Conservation (phyloP, 2,113 vertebrate genomes). For the Sciurus niger region DNA sequence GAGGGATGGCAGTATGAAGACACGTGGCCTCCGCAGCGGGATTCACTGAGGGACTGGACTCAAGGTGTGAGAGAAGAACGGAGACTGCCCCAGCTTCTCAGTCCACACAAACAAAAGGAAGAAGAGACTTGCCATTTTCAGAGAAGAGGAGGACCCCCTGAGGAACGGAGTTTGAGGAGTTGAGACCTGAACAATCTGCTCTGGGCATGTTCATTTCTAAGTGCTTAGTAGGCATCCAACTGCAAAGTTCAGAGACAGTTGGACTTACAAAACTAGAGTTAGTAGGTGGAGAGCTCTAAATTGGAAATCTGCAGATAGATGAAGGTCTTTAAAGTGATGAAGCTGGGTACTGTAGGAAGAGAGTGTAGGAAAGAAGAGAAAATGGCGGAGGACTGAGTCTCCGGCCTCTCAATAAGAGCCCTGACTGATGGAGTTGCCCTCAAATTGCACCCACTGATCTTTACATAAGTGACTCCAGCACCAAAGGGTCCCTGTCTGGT, state of each 20-base stretch:
- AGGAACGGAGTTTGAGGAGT: background rate
- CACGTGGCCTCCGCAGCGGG: rapidly evolving
- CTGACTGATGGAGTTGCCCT: background rate
- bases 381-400: background rate
- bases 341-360: background rate
- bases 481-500: constrained; percentile 47
- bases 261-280: background rate
- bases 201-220: background rate
- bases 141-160: background rate
- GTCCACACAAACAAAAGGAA: background rate
- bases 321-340: background rate
- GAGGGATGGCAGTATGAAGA: too few relatives aligned
- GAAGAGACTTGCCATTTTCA: background rate
- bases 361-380: background rate
- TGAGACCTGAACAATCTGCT: background rate
- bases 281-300: background rate
- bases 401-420: rapidly evolving
- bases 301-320: background rate
- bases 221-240: background rate
- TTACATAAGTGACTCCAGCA: constrained; percentile 42
- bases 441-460: background rate
- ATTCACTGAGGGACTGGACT: background rate
- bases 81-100: background rate
- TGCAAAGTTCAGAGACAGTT: background rate
- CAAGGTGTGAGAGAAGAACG: background rate